These are phyloP conservation scores for Cataglyphis livida DNA, from an alignment of 2,888 invertebrate genomes.

Conservation along the genomic window DNA sequence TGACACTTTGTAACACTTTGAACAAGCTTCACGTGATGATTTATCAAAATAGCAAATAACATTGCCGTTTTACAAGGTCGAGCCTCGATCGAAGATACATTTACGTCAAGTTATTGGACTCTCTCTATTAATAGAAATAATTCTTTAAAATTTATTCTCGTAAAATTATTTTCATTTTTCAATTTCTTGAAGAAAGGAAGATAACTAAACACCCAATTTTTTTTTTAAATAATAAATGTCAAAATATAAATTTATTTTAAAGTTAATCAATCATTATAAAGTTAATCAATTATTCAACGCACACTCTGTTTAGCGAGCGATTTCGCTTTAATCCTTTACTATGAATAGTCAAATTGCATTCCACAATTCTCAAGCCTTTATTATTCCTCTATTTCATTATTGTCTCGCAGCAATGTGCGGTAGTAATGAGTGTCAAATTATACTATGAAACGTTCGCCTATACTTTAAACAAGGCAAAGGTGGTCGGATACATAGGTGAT, in stretches of 20 bases:
- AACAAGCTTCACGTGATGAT: neutral
- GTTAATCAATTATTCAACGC: neutral
- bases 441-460: conserved; percentile 23
- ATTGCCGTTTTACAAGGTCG: neutral
- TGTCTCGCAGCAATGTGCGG: conserved; percentile 7
- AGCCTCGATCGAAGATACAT: neutral
- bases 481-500: neutral
- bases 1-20: conserved; percentile 24
- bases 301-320: neutral
- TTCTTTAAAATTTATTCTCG: neutral
- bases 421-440: conserved; percentile 36
- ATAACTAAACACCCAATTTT: neutral
- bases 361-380: conserved; percentile 31
- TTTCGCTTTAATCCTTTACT: conserved; percentile 15
- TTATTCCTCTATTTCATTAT: conserved; percentile 31
- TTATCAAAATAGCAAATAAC: conserved; percentile 32
- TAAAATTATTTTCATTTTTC: neutral
- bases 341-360: conserved; percentile 20
- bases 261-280: no score
- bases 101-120: neutral
- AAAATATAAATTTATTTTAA: neutral
- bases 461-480: conserved; percentile 16
- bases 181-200: neutral
- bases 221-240: neutral
- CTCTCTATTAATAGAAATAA: neutral